Base-by-base conservation (phyloP, 2,797 vertebrate species). In the Halcyon chelicuti region DNA sequence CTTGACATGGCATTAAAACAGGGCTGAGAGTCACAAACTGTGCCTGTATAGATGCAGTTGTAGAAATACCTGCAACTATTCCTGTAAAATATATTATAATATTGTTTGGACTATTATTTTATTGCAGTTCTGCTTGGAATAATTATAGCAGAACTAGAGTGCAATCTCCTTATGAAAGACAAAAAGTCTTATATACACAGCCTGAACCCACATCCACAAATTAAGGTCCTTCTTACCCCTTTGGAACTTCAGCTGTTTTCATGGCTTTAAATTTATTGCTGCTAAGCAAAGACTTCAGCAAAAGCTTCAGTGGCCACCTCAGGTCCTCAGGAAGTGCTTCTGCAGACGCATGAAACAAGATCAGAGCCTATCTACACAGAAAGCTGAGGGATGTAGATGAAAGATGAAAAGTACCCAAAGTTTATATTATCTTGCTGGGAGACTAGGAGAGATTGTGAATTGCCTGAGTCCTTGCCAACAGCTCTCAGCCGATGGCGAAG, bases 111-210 rank as follows among this genome's bases (percentile, higher is more conserved):
- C 25, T 72, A 21, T 10, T 10, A 37, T 42, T 65, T 87, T 65
- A 55, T 42, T 85, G 37, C 28, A 62, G 14, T 62, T 68, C 33
- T 73, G 20, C 29, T 37, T 82, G 47, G 35, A 82, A 82, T 42
- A 67, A 35, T 35, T 44, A 55, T 25, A 80, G 25, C 25, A 63
- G 60, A 58, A 65, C 35, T 61, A 72, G 8, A n/a, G 12, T 51
- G 46, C 6, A 23, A 42, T 6, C 2, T 52, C 22, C 16, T 51
- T 46, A 58, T 6, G 39, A 85, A 82, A 85, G 25, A 70, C 8
- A 79, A 58, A 82, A 39, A 0, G 2, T 2, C 9, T 85, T 51
- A n/a, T 0, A 1, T n/a, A 11, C 6, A 26, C 18, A 37, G 37
- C 19, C 51, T 72, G 33, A 8, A 65, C 12, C 3, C 20, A 54